phyloP scores from a whole-genome alignment of 2,113 vertebrate genomes.

The Scytalopus superciliaris region DNA sequence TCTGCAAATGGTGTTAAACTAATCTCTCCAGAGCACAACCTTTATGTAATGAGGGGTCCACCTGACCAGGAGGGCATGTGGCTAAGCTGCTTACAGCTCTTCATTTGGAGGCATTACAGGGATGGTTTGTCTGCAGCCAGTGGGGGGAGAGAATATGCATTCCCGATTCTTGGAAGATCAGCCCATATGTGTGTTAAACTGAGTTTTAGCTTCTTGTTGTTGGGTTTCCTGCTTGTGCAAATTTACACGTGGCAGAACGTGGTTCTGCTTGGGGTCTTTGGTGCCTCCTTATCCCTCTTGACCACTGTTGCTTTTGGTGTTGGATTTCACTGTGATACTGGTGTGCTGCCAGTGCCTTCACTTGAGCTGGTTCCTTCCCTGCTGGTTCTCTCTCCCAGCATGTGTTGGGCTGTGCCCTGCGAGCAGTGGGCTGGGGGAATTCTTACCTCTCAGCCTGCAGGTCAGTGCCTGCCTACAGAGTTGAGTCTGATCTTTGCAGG shows the following conservation, averaged over 20 bases:
- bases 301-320: too few species aligned
- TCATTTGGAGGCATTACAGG: background rate
- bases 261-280: background rate
- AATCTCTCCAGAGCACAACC: background rate
- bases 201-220: background rate
- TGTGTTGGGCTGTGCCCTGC: background rate
- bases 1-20: background rate
- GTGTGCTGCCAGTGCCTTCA: background rate
- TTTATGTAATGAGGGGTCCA: background rate
- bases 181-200: background rate
- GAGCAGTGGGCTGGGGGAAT: background rate
- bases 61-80: background rate
- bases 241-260: background rate
- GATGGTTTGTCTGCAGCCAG: background rate
- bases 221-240: rapidly evolving
- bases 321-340: too few species aligned
- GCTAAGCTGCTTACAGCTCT: slow-evolving; percentile 24
- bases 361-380: background rate
- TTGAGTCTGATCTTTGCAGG: background rate
- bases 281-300: background rate
- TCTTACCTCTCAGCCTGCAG: background rate
- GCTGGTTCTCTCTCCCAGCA: background rate
- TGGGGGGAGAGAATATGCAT: rapidly evolving
- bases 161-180: background rate
- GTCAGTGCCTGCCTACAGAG: background rate